Percentiles rank a stretch among this genome's conserved stretches.
Evolutionary conservation across 2,113 vertebrate species (phyloP).

Genomic region (Megaptera novaeangliae): DNA sequence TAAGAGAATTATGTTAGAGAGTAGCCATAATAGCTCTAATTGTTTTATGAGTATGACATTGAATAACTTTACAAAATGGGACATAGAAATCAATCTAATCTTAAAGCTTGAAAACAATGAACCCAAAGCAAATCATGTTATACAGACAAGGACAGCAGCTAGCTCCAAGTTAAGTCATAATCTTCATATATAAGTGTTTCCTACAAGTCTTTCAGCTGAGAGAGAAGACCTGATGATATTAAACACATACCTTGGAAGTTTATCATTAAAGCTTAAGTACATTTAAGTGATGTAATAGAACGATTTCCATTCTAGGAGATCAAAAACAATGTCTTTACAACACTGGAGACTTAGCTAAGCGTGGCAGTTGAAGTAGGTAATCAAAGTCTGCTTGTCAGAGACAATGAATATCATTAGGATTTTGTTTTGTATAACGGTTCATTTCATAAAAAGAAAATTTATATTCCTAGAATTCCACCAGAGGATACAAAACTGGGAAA

Average conservation of each 20-base stretch:
- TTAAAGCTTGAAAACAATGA: slow-evolving; percentile 5
- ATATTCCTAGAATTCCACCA: neutral
- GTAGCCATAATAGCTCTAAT: neutral
- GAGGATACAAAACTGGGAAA: slow-evolving; percentile 13
- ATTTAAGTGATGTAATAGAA: neutral
- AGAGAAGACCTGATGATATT: neutral
- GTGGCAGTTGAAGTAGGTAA: neutral
- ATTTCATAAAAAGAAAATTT: neutral
- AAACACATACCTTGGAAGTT: neutral
- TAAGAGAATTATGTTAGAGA: neutral
- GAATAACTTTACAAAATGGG: neutral
- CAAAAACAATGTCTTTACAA: neutral
- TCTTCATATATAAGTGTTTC: neutral
- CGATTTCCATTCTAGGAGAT: neutral
- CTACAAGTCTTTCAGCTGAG: neutral
- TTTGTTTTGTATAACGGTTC: neutral
- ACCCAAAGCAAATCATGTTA: neutral
- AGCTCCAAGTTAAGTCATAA: neutral
- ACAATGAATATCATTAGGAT: neutral
- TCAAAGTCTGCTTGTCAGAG: neutral
- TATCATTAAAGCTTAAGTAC: neutral
- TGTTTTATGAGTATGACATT: neutral
- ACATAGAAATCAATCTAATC: neutral
- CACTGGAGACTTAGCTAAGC: neutral
- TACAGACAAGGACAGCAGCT: neutral